A percentile compares a stretch with the other conserved stretches of the same genome.
phyloP scores from a whole-genome alignment of 2,113 vertebrate genomes.

The Guaruba guarouba region DNA sequence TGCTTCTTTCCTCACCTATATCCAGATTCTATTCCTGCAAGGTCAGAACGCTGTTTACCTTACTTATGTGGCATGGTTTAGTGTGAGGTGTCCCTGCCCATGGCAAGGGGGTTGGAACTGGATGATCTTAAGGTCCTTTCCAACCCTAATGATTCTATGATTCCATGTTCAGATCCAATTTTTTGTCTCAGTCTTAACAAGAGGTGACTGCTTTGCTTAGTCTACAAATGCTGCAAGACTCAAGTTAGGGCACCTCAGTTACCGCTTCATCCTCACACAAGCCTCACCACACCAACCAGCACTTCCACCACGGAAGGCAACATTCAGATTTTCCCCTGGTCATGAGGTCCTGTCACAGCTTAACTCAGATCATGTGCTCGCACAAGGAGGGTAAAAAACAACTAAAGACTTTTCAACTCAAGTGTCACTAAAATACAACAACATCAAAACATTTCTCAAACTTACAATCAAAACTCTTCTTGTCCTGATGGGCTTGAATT shows the following conservation, averaged over 20 bases:
- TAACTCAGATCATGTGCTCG: neutral
- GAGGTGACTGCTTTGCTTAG: neutral
- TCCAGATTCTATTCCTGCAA: neutral
- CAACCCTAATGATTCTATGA: too few relatives aligned
- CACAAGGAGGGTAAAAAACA: accelerated
- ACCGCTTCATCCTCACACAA: neutral
- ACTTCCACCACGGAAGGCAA: neutral
- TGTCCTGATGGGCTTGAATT: neutral
- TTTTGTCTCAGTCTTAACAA: neutral
- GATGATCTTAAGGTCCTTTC: too few relatives aligned
- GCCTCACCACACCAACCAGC: neutral
- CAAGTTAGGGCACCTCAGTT: neutral
- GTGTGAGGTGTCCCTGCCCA: too few relatives aligned
- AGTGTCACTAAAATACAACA: neutral
- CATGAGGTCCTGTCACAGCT: neutral
- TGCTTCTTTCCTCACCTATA: neutral
- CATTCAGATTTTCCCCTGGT: neutral
- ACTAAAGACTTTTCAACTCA: neutral
- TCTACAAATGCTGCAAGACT: neutral
- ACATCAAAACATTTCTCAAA: neutral
- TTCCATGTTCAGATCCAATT: neutral
- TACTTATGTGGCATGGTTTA: too few relatives aligned
- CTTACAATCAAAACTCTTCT: neutral
- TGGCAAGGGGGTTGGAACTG: too few relatives aligned
- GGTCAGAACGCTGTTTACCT: neutral